Evolutionary conservation across 2,797 vertebrate species (phyloP).

Genomic region (Potorous gilbertii): DNA sequence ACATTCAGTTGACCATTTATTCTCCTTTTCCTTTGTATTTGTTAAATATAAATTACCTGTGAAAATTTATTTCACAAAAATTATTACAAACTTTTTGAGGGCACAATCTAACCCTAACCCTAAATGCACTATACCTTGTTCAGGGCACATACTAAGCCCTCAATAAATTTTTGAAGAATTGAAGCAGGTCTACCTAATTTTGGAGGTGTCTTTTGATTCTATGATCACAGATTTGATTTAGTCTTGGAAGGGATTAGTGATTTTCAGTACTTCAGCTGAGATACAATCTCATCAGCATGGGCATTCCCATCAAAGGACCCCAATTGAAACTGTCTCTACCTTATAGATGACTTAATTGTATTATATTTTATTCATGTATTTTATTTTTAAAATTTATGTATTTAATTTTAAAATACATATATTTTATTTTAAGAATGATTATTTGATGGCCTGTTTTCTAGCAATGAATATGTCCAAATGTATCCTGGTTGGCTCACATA

Average conservation of each 20-base stretch:
- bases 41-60: neutral
- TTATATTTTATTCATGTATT: too few relatives aligned
- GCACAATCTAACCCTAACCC: too few relatives aligned
- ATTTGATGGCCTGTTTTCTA: neutral
- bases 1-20: neutral
- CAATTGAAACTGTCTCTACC: neutral
- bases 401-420: neutral
- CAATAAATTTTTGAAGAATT: neutral
- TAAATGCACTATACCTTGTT: neutral
- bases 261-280: neutral
- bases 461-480: neutral
- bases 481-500: neutral
- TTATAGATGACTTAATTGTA: neutral
- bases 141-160: neutral
- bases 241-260: neutral
- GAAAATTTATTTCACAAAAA: neutral
- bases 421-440: neutral
- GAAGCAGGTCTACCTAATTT: neutral
- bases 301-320: neutral
- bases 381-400: too few relatives aligned
- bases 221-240: too few relatives aligned
- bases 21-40: neutral
- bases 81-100: neutral
- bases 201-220: too few relatives aligned
- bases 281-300: neutral